A percentile compares a stretch with the other conserved stretches of the same genome.
These are phyloP conservation scores for Brachionus rotundiformis DNA, from an alignment of 1,140 invertebrate genomes.

Conservation along the genomic window DNA sequence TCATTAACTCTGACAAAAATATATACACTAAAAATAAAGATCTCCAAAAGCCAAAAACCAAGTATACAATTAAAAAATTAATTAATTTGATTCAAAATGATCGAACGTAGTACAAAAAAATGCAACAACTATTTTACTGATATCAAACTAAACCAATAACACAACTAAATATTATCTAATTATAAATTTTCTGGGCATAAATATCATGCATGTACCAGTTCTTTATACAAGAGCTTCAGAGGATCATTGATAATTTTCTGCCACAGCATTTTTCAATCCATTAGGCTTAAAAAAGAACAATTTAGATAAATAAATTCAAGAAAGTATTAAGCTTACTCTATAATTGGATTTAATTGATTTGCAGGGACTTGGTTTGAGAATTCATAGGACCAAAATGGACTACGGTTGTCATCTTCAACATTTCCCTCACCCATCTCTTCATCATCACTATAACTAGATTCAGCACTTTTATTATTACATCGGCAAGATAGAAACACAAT, in stretches of 20 bases:
- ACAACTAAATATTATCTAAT: neutral
- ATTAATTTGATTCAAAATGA: conserved; percentile 5
- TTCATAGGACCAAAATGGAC: neutral
- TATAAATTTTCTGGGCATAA: neutral
- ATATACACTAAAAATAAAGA: neutral
- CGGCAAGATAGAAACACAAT: conserved; percentile 96
- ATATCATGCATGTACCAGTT: neutral
- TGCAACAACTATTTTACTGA: neutral
- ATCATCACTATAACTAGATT: conserved; percentile 31
- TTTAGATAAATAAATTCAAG: neutral
- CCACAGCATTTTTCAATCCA: neutral
- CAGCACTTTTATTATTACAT: conserved; percentile 64
- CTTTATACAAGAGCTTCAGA: neutral
- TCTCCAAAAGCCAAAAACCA: neutral
- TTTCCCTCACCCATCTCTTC: conserved; percentile 33
- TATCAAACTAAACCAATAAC: neutral
- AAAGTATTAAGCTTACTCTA: neutral
- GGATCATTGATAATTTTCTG: neutral
- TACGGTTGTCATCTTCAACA: neutral
- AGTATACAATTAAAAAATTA: neutral
- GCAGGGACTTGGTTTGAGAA: neutral
- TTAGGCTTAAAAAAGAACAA: neutral
- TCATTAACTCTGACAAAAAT: neutral
- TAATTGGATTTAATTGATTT: neutral
- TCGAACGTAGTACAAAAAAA: neutral